Base-by-base conservation (phyloP, 2,797 vertebrate species). In the Scolopax rusticola region DNA sequence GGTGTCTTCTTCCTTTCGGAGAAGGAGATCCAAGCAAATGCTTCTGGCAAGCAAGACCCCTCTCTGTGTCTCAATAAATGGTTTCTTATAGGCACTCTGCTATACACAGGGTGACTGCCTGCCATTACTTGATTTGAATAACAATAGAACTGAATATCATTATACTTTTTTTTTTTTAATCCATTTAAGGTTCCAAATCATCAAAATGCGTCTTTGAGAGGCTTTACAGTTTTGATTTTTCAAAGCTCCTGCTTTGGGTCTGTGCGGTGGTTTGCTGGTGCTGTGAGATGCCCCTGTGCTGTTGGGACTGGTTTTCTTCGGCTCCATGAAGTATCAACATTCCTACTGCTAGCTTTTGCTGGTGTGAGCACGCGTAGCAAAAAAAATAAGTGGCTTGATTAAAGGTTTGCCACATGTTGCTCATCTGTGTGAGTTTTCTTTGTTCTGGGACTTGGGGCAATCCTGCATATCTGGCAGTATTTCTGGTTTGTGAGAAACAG, bases 331-430 rank as follows among this genome's bases (percentile, higher is more conserved):
- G 85, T 90, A 83, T 17, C 69, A 78, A 84, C 40, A 3, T 56
- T 81, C 81, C 47, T 2, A 12, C 56, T 67, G 67, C 84, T 84
- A 85, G 60, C 43, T 93, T 92, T 95, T 87, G 85, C 80, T 87
- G 80, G 41, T 60, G 91, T 81, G 85, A 76, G 92, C 89, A 67
- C 1, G 3, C 43, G 30, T 23, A 54, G 83, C 14, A 17, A 19
- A 32, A 84, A 71, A 60, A 40, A 61, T 43, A 43, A 43, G 43
- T 43, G 47, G 54, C 11, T 60, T 84, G 94, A 87, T 95, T 90
- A 90, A 95, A 97, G 93, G 88, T 96, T 95, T 80, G 86, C 90
- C 94, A 96, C 97, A 95, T 97, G 95, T 96, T 97, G 91, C 94
- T 97, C 94, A 90, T 97, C 90, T 97, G 93, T 0, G 12, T 20